Percentiles rank a stretch among this genome's conserved stretches.
Evolutionary conservation across 2,113 vertebrate genomes (phyloP).

Genomic region (Erpornis zantholeuca): DNA sequence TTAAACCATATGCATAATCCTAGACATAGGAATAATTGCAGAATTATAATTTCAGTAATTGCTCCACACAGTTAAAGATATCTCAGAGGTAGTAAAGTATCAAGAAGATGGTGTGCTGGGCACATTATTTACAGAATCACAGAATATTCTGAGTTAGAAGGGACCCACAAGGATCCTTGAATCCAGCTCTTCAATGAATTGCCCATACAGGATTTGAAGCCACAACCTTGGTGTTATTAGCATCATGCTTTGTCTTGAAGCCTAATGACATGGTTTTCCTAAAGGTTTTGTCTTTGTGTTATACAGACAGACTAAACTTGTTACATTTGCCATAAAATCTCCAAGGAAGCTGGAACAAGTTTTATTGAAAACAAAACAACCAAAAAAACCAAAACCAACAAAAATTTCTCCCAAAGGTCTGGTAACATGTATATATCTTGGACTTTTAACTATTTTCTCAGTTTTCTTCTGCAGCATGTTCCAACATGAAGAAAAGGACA

Average conservation of each 20-base stretch:
- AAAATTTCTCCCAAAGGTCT: neutral
- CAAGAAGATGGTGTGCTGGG: neutral
- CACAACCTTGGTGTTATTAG: neutral
- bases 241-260: neutral
- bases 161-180: neutral
- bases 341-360: neutral
- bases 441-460: neutral
- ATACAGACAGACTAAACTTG: neutral
- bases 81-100: neutral
- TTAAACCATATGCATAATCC: neutral
- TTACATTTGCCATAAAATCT: neutral
- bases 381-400: neutral
- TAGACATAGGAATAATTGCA: neutral
- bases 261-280: neutral
- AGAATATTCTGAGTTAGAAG: neutral
- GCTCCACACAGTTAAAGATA: neutral
- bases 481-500: neutral
- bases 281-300: neutral
- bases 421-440: neutral
- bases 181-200: neutral
- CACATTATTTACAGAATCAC: neutral
- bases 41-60: neutral
- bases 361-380: neutral
- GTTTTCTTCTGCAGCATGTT: neutral
- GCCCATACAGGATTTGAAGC: neutral